Evolutionary conservation across 2,888 invertebrate species (phyloP), one percentile per base, ranked within the genome.

Genomic region (Oxystoma pomonae): DNA sequence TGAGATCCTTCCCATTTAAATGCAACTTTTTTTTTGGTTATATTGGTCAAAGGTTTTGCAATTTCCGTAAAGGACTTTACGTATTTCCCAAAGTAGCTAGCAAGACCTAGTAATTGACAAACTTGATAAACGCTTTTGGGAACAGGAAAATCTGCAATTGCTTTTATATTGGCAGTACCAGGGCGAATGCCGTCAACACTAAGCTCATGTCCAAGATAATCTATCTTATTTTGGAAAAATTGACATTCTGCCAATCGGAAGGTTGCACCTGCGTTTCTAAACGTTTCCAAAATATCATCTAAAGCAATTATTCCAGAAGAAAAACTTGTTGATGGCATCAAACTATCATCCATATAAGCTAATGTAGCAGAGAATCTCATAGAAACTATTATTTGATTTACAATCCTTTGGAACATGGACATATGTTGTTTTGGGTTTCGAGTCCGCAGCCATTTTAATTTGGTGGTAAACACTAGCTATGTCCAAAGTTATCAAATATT

Each of bases 211-310:
- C n/a, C n/a, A n/a, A n/a, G n/a, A n/a, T n/a, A n/a, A n/a, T n/a
- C n/a, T n/a, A n/a, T n/a, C n/a, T n/a, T n/a, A n/a, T n/a, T 55
- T 55, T 55, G 55, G 16, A 55, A 16, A 55, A 55, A 55, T 55
- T 16, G 12, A 55, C 55, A 55, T 55, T 55, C 16, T 9, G 9
- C 17, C 16, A 55, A 9, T 9, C 16, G 9, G 9, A 55, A 9
- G 9, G 12, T 16, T 9, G 16, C 9, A 17, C 55, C 55, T 16
- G 9, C 7, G 12, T 9, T 9, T 16, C 17, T 12, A 16, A 55
- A 17, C 9, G 17, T 17, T 55, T 9, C 16, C 9, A 55, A 16
- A 55, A 55, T 16, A 9, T 9, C 9, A 16, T 16, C 16, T 55
- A 55, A 17, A 9, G 7, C 16, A 16, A 16, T 16, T 9, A 55